Evolutionary conservation across 2,113 vertebrate species (phyloP).

Genomic region (Perognathus longimembris): DNA sequence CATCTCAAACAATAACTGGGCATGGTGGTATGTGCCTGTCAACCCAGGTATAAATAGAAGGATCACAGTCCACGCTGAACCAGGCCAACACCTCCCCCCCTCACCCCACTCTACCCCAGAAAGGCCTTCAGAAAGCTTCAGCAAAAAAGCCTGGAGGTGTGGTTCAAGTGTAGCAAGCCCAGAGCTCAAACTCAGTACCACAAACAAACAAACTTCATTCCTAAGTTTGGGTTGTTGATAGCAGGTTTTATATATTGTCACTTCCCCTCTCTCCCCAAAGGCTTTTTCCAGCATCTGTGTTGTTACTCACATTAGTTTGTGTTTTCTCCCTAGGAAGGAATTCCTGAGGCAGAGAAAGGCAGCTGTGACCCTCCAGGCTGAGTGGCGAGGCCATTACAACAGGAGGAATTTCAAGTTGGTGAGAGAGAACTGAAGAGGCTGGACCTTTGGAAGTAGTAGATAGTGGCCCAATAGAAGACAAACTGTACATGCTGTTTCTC

Average conservation of each 20-base stretch:
- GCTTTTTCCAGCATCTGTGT: background rate
- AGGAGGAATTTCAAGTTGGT: slow-evolving; percentile 91
- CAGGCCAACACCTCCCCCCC: too few relatives aligned
- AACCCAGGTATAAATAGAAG: too few relatives aligned
- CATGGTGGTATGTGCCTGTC: too few relatives aligned
- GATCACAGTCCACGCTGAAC: too few relatives aligned
- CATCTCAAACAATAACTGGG: too few relatives aligned
- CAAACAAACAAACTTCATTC: background rate
- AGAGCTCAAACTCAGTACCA: too few relatives aligned
- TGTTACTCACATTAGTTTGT: background rate
- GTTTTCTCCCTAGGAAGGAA: slow-evolving; percentile 86
- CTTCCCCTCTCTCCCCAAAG: background rate
- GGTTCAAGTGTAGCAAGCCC: too few relatives aligned
- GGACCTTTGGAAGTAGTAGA: background rate
- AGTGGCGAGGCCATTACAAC: slow-evolving; percentile 90
- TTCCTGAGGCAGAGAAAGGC: slow-evolving; percentile 90
- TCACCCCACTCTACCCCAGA: too few relatives aligned
- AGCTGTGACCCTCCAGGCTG: slow-evolving; percentile 91
- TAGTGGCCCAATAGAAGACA: background rate
- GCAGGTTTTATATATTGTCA: background rate
- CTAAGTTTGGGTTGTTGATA: background rate
- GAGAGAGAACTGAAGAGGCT: slow-evolving; percentile 53
- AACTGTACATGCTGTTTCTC: background rate
- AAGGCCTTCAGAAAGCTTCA: too few relatives aligned
- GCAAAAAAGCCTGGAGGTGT: too few relatives aligned